These are phyloP conservation scores for Lepidotrigona ventralis DNA, from an alignment of 1,140 invertebrate genomes.

Conservation along the genomic window DNA sequence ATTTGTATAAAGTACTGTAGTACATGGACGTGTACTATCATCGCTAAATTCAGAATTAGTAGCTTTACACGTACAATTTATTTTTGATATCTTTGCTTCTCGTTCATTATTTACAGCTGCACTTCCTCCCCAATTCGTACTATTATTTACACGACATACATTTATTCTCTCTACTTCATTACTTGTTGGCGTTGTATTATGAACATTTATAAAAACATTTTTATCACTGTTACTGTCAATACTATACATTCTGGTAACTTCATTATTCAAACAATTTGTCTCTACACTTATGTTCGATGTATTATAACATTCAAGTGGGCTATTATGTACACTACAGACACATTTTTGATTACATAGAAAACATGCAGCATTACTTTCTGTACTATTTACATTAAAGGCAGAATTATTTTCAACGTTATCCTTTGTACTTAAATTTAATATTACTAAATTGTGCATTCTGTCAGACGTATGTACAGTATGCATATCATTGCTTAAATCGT, in stretches of 20 bases:
- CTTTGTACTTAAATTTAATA: slow-evolving; percentile 46
- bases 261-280: slow-evolving; percentile 38
- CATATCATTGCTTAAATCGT: slow-evolving; percentile 53
- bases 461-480: slow-evolving; percentile 49
- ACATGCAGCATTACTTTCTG: not conserved
- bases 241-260: slow-evolving; percentile 59
- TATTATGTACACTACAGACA: slow-evolving; percentile 39
- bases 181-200: not conserved
- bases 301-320: not conserved
- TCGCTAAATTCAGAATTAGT: slow-evolving; percentile 15
- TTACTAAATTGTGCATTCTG: slow-evolving; percentile 40
- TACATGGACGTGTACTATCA: slow-evolving; percentile 4
- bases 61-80: slow-evolving; percentile 30
- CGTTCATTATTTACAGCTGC: slow-evolving; percentile 49
- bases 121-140: slow-evolving; percentile 15
- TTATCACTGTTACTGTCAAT: slow-evolving; percentile 30
- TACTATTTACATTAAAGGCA: slow-evolving; percentile 29
- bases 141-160: slow-evolving; percentile 19
- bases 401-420: slow-evolving; percentile 11
- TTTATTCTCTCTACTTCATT: slow-evolving; percentile 3
- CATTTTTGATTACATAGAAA: not conserved
- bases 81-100: slow-evolving; percentile 37
- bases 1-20: slow-evolving; percentile 17
- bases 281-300: slow-evolving; percentile 8
- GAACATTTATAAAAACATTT: slow-evolving; percentile 22